Conservation (phyloP, 1,140 invertebrate species). For the Samia ricini region DNA sequence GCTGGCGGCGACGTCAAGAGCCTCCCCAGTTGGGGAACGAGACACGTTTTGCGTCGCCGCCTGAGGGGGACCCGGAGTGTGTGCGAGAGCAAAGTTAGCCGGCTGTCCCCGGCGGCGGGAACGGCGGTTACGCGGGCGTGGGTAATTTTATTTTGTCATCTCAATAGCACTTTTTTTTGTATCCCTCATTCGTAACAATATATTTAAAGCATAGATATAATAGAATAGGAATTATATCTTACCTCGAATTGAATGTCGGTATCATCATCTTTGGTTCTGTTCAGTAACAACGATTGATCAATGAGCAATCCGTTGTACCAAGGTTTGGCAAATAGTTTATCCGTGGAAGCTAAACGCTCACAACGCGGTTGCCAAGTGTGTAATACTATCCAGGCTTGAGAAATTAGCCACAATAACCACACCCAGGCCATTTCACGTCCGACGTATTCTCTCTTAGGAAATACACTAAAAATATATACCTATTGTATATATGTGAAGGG, state of each 20-base stretch:
- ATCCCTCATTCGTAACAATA: too few species aligned
- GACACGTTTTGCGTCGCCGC: too few species aligned
- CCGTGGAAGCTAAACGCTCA: conserved; percentile 95
- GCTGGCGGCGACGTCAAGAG: too few species aligned
- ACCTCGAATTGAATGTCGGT: conserved; percentile 93
- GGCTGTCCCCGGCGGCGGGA: too few species aligned
- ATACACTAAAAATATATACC: conserved; percentile 76
- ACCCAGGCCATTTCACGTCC: conserved; percentile 92
- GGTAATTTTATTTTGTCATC: too few species aligned
- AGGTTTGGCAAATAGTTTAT: conserved; percentile 95
- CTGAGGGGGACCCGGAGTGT: too few species aligned
- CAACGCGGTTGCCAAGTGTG: conserved; percentile 98
- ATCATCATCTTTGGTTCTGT: conserved; percentile 94
- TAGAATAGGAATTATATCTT: too few species aligned
- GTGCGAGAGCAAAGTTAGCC: too few species aligned
- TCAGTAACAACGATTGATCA: conserved; percentile 96
- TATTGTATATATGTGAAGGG: neutral
- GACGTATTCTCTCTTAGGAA: conserved; percentile 89
- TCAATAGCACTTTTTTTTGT: too few species aligned
- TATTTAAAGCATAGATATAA: too few species aligned
- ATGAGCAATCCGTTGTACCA: conserved; percentile 95
- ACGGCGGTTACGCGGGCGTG: too few species aligned
- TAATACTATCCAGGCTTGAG: conserved; percentile 95
- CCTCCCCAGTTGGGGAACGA: too few species aligned
- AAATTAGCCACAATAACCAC: conserved; percentile 94